A percentile compares a stretch with the other conserved stretches of the same genome.
Evolutionary conservation across 2,797 vertebrate species (phyloP).

Genomic region (Zalophus californianus): DNA sequence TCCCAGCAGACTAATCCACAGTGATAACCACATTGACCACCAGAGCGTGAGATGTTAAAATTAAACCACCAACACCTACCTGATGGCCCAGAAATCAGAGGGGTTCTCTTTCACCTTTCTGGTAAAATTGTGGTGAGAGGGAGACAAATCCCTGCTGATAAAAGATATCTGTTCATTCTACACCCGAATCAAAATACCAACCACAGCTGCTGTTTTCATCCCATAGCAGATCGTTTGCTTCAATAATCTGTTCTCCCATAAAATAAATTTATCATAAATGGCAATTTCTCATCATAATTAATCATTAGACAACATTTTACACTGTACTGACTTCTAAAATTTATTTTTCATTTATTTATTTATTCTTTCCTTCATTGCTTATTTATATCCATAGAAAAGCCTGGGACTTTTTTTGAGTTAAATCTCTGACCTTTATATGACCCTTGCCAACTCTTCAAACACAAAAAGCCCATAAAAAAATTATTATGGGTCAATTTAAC

Average conservation of each 20-base stretch:
- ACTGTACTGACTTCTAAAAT: not conserved
- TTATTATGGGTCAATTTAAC: constrained; percentile 81
- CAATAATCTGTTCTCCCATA: not conserved
- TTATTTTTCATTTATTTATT: not conserved
- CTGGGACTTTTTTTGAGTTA: not conserved
- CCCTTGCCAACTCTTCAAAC: constrained; percentile 66
- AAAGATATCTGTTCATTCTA: not conserved
- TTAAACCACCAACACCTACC: fast-evolving
- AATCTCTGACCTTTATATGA: constrained; percentile 77
- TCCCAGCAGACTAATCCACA: fast-evolving
- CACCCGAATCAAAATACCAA: no score
- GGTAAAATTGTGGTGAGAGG: not conserved
- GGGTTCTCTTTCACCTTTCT: not conserved
- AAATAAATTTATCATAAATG: not conserved
- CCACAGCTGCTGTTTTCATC: not conserved
- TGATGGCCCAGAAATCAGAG: not conserved
- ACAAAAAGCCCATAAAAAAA: not conserved
- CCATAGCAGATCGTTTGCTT: not conserved
- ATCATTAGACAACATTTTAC: not conserved
- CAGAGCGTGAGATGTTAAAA: not conserved
- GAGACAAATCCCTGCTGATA: not conserved
- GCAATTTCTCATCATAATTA: not conserved
- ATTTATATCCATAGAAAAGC: not conserved
- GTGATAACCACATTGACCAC: fast-evolving
- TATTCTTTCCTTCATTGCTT: not conserved